phyloP scores from a whole-genome alignment of 2,797 vertebrate species.

The Syngnathus acus region DNA sequence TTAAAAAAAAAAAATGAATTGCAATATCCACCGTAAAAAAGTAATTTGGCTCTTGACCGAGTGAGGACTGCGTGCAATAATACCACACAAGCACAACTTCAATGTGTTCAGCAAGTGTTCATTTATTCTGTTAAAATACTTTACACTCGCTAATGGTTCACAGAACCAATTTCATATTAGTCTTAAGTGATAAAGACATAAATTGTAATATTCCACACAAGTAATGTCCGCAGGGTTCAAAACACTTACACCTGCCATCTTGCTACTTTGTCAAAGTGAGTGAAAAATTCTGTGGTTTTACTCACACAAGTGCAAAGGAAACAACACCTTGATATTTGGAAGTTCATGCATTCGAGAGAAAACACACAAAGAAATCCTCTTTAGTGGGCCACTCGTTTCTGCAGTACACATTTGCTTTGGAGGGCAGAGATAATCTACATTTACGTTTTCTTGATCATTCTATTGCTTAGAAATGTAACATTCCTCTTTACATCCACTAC shows the following conservation, averaged over 20 bases:
- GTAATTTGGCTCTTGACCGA: background rate
- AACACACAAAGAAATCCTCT: background rate
- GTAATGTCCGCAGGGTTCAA: slow-evolving; percentile 33
- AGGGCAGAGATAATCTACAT: background rate
- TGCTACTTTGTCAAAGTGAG: slow-evolving; percentile 45
- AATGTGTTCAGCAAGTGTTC: slow-evolving; percentile 40
- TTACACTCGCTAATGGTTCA: slow-evolving; percentile 65
- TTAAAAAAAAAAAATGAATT: background rate
- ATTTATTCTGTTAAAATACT: slow-evolving; percentile 59
- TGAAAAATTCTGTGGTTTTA: slow-evolving; percentile 47
- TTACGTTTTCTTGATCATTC: slow-evolving; percentile 7
- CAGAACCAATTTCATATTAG: slow-evolving; percentile 69
- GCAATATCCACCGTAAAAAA: background rate
- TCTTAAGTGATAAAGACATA: slow-evolving; percentile 52
- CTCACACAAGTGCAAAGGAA: slow-evolving; percentile 44
- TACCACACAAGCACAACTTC: slow-evolving; percentile 7
- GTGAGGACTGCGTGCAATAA: background rate
- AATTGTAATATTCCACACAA: slow-evolving; percentile 56
- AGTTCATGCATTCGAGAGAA: slow-evolving; percentile 39
- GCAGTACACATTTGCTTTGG: slow-evolving; percentile 18
- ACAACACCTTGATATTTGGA: slow-evolving; percentile 24
- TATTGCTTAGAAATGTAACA: slow-evolving; percentile 46
- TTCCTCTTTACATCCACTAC: slow-evolving; percentile 34
- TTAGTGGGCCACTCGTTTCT: slow-evolving; percentile 6
- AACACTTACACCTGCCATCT: slow-evolving; percentile 25